Evolutionary conservation across 1,140 invertebrate genomes (phyloP).

Genomic region (Platyscapa corneri): DNA sequence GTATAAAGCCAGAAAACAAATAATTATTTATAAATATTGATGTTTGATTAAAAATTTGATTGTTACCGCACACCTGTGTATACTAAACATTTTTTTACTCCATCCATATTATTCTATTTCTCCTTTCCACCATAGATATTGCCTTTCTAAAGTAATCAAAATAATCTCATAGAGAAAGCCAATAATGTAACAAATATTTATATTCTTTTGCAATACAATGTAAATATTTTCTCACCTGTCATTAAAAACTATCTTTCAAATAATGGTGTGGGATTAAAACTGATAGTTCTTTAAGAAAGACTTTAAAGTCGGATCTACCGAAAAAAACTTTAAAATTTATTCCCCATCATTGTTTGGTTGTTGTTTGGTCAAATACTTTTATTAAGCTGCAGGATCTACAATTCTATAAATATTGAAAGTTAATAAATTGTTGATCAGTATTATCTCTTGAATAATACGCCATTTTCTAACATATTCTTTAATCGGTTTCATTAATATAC

Average conservation of each 20-base stretch:
- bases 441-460: background rate
- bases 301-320: background rate
- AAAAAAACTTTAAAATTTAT: background rate
- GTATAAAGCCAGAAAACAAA: slow-evolving; percentile 64
- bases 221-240: background rate
- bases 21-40: slow-evolving; percentile 69
- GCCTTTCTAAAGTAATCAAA: background rate
- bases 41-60: slow-evolving; percentile 69
- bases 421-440: background rate
- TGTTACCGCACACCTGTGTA: slow-evolving; percentile 65
- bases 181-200: background rate
- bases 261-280: background rate
- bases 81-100: slow-evolving; percentile 55
- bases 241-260: slow-evolving; percentile 14
- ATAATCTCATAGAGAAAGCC: too few relatives aligned
- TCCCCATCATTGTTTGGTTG: background rate
- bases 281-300: background rate
- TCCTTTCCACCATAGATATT: background rate
- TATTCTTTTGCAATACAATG: slow-evolving; percentile 31
- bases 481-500: background rate
- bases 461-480: background rate
- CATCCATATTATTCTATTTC: slow-evolving; percentile 27
- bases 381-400: background rate
- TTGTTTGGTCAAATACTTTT: background rate
- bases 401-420: background rate